Evolutionary conservation across 1,140 invertebrate species (phyloP).

Genomic region (Hydropsyche tenuis): DNA sequence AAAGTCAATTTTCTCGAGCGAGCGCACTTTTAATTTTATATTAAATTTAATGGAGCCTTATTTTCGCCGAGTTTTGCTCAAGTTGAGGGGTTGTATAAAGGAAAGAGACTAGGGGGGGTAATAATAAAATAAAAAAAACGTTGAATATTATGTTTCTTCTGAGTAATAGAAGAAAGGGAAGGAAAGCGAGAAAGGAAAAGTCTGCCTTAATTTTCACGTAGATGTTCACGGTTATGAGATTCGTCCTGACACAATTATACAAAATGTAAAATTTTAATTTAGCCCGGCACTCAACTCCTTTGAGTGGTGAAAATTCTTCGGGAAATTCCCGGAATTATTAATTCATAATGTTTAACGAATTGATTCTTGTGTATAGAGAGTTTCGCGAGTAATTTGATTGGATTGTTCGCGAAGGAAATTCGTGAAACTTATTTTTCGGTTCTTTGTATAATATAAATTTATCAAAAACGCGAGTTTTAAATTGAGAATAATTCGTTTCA

Average conservation of each 20-base stretch:
- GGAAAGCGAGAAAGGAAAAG: not conserved
- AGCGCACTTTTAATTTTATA: conserved; percentile 32
- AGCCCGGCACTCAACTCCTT: conserved; percentile 4
- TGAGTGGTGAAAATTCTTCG: not conserved
- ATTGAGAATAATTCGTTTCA: no score
- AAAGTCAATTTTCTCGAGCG: conserved; percentile 22
- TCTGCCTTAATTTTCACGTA: conserved; percentile 28
- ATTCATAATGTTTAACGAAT: no score
- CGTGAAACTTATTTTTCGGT: no score
- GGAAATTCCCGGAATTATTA: no score
- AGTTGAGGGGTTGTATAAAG: not conserved
- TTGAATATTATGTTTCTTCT: conserved; percentile 30
- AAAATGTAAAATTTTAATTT: conserved; percentile 16
- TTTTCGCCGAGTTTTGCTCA: not conserved
- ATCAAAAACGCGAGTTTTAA: no score
- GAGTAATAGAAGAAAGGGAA: not conserved
- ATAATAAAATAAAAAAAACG: conserved; percentile 20
- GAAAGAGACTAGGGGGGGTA: not conserved
- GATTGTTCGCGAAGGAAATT: no score
- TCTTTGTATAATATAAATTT: no score
- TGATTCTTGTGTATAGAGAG: no score
- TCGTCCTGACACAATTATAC: conserved; percentile 17
- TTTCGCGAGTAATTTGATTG: no score
- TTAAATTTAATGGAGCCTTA: conserved; percentile 27
- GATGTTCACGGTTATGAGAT: conserved; percentile 33